phyloP scores from a whole-genome alignment of 2,888 invertebrate species.

The Drosophila limbata region DNA sequence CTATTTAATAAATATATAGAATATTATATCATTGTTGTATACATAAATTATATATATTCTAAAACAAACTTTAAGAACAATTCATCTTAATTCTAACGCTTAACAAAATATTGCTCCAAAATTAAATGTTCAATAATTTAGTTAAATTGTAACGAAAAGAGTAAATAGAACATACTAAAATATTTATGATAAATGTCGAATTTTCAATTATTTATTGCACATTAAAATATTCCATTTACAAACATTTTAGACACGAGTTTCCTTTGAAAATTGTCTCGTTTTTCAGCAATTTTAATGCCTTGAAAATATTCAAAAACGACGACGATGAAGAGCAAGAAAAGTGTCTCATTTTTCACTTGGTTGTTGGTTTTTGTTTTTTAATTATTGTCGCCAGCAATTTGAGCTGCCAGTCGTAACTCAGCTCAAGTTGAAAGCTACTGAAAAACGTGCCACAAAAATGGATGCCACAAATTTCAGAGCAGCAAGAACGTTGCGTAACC shows the following conservation, averaged over 20 bases:
- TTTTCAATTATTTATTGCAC: not conserved
- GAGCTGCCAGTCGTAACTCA: slow-evolving; percentile 57
- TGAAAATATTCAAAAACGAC: slow-evolving; percentile 1
- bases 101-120: no score
- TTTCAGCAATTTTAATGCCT: slow-evolving; percentile 23
- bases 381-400: slow-evolving; percentile 50
- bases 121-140: not conserved
- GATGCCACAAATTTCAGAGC: slow-evolving; percentile 10
- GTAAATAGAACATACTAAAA: not conserved
- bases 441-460: slow-evolving; percentile 26
- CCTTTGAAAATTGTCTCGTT: not conserved
- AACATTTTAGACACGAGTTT: not conserved
- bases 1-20: not conserved
- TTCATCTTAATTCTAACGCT: no score
- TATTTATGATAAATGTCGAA: no score
- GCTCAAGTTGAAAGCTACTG: slow-evolving; percentile 32
- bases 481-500: slow-evolving; percentile 53
- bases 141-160: not conserved
- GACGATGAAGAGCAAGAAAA: slow-evolving; percentile 13
- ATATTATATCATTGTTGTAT: not conserved
- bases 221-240: not conserved
- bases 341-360: slow-evolving; percentile 52
- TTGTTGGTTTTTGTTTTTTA: slow-evolving; percentile 25
- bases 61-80: no score
- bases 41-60: not conserved